These are phyloP conservation scores for Maniola jurtina DNA, from an alignment of 1,140 invertebrate genomes.

Conservation along the genomic window DNA sequence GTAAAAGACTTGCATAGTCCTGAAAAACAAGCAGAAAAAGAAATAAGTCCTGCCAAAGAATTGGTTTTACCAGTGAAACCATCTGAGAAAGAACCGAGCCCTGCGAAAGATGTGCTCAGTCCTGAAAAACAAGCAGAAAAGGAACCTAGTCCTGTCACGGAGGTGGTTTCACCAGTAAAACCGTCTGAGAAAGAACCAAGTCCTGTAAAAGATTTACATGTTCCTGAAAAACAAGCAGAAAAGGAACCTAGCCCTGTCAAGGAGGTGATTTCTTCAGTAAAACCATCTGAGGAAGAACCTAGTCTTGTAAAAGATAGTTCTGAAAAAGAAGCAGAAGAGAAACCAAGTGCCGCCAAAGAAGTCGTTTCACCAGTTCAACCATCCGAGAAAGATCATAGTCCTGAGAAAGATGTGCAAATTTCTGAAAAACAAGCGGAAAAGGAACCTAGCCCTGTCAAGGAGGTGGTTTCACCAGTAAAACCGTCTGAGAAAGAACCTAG, in stretches of 20 bases:
- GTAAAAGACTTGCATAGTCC: background rate
- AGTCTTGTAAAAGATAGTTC: background rate
- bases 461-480: background rate
- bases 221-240: background rate
- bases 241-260: background rate
- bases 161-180: background rate
- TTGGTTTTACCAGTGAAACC: background rate
- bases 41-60: background rate
- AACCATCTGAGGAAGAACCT: slow-evolving; percentile 2
- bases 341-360: background rate
- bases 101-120: slow-evolving; percentile 15
- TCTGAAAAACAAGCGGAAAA: background rate
- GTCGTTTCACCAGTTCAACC: background rate
- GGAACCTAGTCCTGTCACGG: background rate
- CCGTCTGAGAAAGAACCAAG: slow-evolving; percentile 1
- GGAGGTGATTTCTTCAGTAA: background rate
- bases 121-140: slow-evolving; percentile 12
- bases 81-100: slow-evolving; percentile 10
- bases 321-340: background rate
- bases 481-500: background rate
- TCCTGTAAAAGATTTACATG: background rate
- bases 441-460: slow-evolving; percentile 9
- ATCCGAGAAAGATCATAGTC: slow-evolving; percentile 8
- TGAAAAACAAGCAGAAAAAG: slow-evolving; percentile 8
- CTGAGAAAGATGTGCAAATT: background rate